These are phyloP conservation scores for Pocillopora meandrina DNA, from an alignment of 92 coral and sea anemone species.

Conservation along the genomic window DNA sequence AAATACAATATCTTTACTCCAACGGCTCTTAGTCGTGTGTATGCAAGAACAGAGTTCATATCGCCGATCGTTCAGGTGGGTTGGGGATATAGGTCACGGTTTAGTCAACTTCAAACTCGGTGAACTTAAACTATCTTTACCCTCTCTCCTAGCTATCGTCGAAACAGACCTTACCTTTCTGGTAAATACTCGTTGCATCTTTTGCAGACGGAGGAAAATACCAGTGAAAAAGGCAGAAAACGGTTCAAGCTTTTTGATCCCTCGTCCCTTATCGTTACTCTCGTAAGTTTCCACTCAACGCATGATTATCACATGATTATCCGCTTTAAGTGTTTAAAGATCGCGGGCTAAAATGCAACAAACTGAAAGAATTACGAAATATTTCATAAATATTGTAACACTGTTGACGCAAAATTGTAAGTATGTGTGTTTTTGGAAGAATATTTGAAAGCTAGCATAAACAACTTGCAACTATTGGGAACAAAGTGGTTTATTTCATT, in stretches of 20 bases:
- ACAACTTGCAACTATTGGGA: too few species aligned
- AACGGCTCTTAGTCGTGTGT: neutral
- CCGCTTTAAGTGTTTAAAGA: neutral
- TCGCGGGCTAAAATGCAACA: slow-evolving; percentile 17
- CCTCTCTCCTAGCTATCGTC: neutral
- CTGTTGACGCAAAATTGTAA: slow-evolving; percentile 52
- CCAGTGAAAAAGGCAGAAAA: slow-evolving; percentile 28
- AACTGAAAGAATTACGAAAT: neutral
- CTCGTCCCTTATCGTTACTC: neutral
- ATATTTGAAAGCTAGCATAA: neutral
- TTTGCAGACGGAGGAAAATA: slow-evolving; percentile 42
- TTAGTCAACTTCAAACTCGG: neutral
- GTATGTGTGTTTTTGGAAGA: slow-evolving; percentile 21
- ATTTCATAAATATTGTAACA: slow-evolving; percentile 59
- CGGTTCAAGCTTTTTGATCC: neutral
- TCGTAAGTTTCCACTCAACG: slow-evolving; percentile 19
- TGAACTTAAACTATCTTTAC: neutral
- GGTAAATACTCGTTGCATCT: slow-evolving; percentile 79
- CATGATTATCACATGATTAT: neutral
- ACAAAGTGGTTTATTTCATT: too few species aligned
- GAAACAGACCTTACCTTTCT: slow-evolving; percentile 57
- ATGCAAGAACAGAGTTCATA: neutral
- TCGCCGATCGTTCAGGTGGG: neutral
- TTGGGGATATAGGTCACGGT: slow-evolving; percentile 16
- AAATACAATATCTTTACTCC: neutral